A percentile compares a stretch with the other conserved stretches of the same genome.
Conservation (phyloP, 2,888 invertebrate species). For the Drosophila robusta region DNA sequence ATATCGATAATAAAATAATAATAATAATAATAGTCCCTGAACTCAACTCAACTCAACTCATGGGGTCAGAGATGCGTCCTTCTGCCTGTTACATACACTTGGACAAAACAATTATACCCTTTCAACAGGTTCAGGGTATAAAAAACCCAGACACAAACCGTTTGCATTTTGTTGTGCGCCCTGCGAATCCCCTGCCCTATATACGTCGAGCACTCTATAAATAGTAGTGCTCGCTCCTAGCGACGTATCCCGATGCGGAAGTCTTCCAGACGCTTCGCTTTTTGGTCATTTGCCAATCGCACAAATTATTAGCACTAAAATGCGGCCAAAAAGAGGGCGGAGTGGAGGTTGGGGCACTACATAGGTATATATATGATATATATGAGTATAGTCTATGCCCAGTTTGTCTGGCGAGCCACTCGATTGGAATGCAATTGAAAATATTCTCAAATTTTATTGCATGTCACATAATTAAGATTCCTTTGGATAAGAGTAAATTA, state of each 20-base stretch:
- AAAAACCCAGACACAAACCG: conserved; percentile 60
- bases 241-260: conserved; percentile 73
- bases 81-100: no score
- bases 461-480: background rate
- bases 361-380: background rate
- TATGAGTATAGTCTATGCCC: background rate
- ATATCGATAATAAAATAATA: no score
- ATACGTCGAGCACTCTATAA: conserved; percentile 47
- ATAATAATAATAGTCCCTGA: no score
- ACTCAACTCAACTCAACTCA: no score
- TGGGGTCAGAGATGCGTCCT: no score
- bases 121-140: background rate
- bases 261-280: conserved; percentile 74
- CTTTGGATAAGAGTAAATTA: no score
- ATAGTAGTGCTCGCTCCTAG: conserved; percentile 52
- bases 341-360: background rate
- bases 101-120: no score
- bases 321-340: conserved; percentile 12
- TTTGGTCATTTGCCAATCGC: conserved; percentile 78
- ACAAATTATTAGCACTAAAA: conserved; percentile 57
- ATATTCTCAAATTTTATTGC: conserved; percentile 6
- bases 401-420: conserved; percentile 29
- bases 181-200: conserved; percentile 48
- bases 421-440: conserved; percentile 32
- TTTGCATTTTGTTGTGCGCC: conserved; percentile 51